Conservation (phyloP, 2,113 vertebrate genomes). For the Glareola pratincola region DNA sequence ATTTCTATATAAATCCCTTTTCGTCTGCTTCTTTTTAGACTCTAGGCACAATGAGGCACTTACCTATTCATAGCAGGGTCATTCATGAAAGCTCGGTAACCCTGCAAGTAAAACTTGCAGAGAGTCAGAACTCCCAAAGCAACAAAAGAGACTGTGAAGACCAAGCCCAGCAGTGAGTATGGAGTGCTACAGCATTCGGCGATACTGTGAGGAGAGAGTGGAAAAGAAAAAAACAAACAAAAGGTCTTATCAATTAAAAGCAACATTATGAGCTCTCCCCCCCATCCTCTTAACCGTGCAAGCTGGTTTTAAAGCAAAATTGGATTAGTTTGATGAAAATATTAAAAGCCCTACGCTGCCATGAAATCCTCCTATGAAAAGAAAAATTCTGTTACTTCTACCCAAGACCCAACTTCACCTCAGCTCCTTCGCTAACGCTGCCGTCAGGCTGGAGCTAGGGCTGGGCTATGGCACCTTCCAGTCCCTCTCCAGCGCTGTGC, state of each 20-base stretch:
- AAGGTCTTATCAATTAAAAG: neutral
- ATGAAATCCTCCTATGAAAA: neutral
- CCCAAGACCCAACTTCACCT: neutral
- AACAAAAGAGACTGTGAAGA: slow-evolving; percentile 97
- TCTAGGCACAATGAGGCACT: neutral
- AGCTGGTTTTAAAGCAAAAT: neutral
- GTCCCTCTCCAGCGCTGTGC: neutral
- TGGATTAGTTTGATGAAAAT: neutral
- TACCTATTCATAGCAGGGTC: slow-evolving; percentile 98
- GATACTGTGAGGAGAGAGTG: slow-evolving; percentile 75
- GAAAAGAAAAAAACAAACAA: neutral
- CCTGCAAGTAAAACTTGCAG: slow-evolving; percentile 99
- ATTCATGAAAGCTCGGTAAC: slow-evolving; percentile 97
- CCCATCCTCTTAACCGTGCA: neutral
- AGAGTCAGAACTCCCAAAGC: slow-evolving; percentile 95
- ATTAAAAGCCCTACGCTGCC: neutral
- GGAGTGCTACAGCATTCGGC: slow-evolving; percentile 98
- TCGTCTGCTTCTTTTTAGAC: neutral
- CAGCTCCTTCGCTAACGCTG: neutral
- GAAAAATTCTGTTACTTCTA: neutral
- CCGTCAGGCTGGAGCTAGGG: neutral
- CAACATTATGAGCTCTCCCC: neutral
- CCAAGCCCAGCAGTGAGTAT: slow-evolving; percentile 92
- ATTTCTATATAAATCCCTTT: neutral
- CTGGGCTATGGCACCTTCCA: neutral